Base-by-base conservation (phyloP, 1,140 invertebrate genomes). In the Drosophila mojavensis region DNA sequence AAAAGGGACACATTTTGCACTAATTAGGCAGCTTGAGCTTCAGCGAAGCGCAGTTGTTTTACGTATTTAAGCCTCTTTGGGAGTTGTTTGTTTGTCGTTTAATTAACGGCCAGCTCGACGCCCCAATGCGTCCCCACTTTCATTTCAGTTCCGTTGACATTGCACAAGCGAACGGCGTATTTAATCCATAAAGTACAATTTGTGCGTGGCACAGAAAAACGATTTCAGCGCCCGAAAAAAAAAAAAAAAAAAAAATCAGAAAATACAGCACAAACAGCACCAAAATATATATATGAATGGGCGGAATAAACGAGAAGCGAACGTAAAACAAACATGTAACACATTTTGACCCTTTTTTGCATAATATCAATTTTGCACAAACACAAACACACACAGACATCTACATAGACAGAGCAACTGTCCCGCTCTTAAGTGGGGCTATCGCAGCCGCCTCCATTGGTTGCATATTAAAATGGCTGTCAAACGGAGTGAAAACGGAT, bases 151-250 rank as follows among this genome's bases (percentile, higher is more conserved):
- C 30, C 10, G 51, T 63, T 66, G 43, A 39, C 56, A 55, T 61
- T 69, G 43, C 36, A 62, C 47, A 67, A 77, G 36, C 83, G 54
- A 55, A 43, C 63, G 50, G 72, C 79, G 76, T 83, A 79, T 88
- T 88, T 86, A 71, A 78, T 68, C 77, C 79, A 81, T 83, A 88
- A 89, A 88, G 80, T 83, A 83, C 83, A 89, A 88, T 88, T 88
- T 88, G 53, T 69, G 73, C 53, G 59, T 54, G 53, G 67, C 55
- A 54, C 10, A 43, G 28, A 47, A 51, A 60, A 62, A 76, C 62
- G 17, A 48, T 41, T 65, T n/a, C 10, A 15, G 43, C 17, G 39
- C 9, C 5, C 13, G 24, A 28, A 50, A 58, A 50, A 45, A 33
- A 7, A 33, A 11, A 0, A 15, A 48, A 4, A 33, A 33, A 33